Percentiles rank a stretch among this genome's conserved stretches.
These are phyloP conservation scores for Porites australiensis DNA, from an alignment of 64 coral and sea anemone species.

Conservation along the genomic window DNA sequence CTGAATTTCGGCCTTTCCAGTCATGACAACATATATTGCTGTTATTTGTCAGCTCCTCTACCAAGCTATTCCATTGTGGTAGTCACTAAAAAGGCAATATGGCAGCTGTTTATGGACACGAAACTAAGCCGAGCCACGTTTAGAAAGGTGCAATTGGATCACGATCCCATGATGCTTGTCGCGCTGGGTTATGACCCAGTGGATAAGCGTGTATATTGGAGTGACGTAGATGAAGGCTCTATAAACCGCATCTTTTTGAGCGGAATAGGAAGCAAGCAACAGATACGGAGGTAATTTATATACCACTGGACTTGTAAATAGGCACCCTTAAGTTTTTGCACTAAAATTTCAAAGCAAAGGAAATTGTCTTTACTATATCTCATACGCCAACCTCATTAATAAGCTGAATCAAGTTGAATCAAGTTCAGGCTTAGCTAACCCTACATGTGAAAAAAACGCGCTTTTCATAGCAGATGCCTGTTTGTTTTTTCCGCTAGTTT, in stretches of 20 bases:
- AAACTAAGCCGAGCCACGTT: constrained; percentile 36
- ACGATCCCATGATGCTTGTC: constrained; percentile 59
- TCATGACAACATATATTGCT: neutral
- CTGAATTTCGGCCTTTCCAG: too few species aligned
- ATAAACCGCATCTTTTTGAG: constrained; percentile 77
- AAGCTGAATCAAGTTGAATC: too few species aligned
- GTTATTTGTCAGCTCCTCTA: constrained; percentile 41
- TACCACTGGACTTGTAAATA: too few species aligned
- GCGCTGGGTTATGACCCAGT: constrained; percentile 79
- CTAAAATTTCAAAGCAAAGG: too few species aligned
- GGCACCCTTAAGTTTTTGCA: too few species aligned
- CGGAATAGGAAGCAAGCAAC: constrained; percentile 59
- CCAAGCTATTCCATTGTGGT: constrained; percentile 74
- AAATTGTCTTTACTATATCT: too few species aligned
- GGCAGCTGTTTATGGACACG: constrained; percentile 65
- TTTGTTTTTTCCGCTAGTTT: too few species aligned
- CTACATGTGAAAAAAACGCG: too few species aligned
- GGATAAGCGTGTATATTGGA: constrained; percentile 88
- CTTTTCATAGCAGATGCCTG: too few species aligned
- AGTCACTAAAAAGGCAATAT: constrained; percentile 61
- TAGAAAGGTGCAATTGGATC: constrained; percentile 21
- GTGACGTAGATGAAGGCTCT: constrained; percentile 27
- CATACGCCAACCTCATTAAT: too few species aligned
- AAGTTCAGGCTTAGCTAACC: too few species aligned
- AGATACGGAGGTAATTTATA: constrained; percentile 37